Conservation (phyloP, 30 jellyfish, hydroid and myxozoan genomes). For the Pelagia noctiluca region DNA sequence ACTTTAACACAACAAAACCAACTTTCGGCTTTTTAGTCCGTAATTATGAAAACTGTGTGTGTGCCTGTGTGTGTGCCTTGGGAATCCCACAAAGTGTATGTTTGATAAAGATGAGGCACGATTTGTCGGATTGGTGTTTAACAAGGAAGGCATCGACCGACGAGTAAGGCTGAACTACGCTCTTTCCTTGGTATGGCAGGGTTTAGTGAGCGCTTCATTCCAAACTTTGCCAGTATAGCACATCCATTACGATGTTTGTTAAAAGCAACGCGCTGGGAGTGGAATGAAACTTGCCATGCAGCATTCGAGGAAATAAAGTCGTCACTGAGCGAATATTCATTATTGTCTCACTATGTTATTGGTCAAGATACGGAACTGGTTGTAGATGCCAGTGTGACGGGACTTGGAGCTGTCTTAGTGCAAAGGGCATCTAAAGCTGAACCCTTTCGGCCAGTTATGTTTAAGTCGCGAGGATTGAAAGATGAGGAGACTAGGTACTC, state of each 20-base stretch:
- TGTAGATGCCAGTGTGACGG: slow-evolving; percentile 5
- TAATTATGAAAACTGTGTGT: background rate
- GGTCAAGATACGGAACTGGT: slow-evolving; percentile 3
- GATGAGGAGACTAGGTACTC: slow-evolving; percentile 8
- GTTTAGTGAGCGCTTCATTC: background rate
- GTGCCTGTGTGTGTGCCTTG: no score
- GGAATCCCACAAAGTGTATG: slow-evolving; percentile 7
- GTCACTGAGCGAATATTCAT: slow-evolving; percentile 1
- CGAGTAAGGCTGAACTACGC: slow-evolving; percentile 2
- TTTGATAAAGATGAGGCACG: slow-evolving; percentile 9
- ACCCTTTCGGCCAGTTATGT: slow-evolving; percentile 4
- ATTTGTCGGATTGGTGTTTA: slow-evolving; percentile 13
- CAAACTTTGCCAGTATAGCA: slow-evolving; percentile 2
- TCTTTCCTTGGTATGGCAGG: slow-evolving; percentile 8
- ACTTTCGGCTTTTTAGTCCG: background rate
- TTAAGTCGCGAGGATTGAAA: slow-evolving; percentile 1
- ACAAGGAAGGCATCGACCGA: slow-evolving; percentile 21
- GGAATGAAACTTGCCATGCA: slow-evolving; percentile 1
- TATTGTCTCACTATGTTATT: background rate
- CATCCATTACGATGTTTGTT: slow-evolving; percentile 3
- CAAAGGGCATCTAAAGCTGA: slow-evolving; percentile 4
- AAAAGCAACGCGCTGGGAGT: slow-evolving; percentile 9
- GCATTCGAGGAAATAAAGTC: background rate
- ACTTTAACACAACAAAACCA: background rate
- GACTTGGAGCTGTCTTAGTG: slow-evolving; percentile 4